Evolutionary conservation across 2,113 vertebrate species (phyloP).

Genomic region (Gobio gobio): DNA sequence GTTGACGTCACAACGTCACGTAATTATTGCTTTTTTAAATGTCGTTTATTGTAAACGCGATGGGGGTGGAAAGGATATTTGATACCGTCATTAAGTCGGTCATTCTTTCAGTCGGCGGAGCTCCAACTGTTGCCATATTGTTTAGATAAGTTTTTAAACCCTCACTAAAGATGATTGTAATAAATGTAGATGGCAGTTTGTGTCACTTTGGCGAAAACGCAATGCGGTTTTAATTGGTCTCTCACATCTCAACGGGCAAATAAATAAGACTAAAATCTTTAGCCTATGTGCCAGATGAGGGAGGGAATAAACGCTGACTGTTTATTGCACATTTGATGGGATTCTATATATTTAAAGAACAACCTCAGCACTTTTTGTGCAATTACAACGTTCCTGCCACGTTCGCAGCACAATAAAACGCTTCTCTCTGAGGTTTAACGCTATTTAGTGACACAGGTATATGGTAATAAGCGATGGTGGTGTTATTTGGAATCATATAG

Average conservation of each 20-base stretch:
- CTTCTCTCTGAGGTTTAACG: background rate
- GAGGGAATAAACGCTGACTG: background rate
- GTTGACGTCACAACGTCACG: background rate
- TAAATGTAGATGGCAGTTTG: background rate
- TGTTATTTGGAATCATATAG: background rate
- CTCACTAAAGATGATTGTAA: background rate
- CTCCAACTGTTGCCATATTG: constrained; percentile 75
- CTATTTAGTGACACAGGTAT: background rate
- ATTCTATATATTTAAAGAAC: background rate
- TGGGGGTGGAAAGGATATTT: constrained; percentile 40
- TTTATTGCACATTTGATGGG: background rate
- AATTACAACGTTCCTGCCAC: background rate
- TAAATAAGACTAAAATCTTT: background rate
- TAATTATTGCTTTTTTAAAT: background rate
- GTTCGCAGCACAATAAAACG: constrained; percentile 8
- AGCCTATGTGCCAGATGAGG: background rate
- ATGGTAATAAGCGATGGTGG: too few species aligned
- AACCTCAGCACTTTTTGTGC: constrained; percentile 17
- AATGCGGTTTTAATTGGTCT: constrained; percentile 19
- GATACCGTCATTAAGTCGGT: constrained; percentile 42
- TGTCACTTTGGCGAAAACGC: constrained; percentile 14
- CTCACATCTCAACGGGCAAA: constrained; percentile 48
- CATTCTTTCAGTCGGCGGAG: constrained; percentile 23
- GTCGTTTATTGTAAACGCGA: constrained; percentile 44
- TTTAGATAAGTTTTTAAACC: constrained; percentile 24